Base-by-base conservation (phyloP, 2,113 vertebrate genomes). In the Tragelaphus imberbis region DNA sequence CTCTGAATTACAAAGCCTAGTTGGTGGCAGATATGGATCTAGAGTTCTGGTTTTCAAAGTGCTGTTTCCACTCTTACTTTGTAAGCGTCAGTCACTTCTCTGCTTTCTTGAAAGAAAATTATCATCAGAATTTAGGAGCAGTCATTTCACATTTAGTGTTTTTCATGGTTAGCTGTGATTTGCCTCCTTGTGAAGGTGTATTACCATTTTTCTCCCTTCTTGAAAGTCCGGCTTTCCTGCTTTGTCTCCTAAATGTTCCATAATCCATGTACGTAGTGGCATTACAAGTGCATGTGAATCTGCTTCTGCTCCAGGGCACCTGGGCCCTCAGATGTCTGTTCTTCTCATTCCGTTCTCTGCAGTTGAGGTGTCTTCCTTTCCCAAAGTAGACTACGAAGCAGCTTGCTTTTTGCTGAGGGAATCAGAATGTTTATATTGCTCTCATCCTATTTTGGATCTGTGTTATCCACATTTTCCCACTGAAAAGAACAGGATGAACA, bases 381-480 rank as follows among this genome's bases (percentile, higher is more conserved):
- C 88, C 77, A 97, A 91, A 91, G 94, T 59, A 80, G 82, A 97
- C 92, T 92, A 94, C 15, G 17, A 92, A 94, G 91, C 61, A 97
- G 85, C 68, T 94, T 95, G 79, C 36, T 84, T 88, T 92, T 44
- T 88, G n/a, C 85, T 56, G 25, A 63, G 33, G 55, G 56, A 96
- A 58, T 97, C 75, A 58, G 61, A 97, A 84, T 94, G 51, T 97
- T 94, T 95, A 88, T 58, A 40, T 97, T 96, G 94, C 56, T 96
- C 44, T 94, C 33, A 44, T 75, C 63, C 68, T 96, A 5, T 84
- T 94, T 96, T 95, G 71, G 86, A 80, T 97, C 63, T 95, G 3
- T 96, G 75, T 95, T 97, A 85, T 8, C 87, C 55, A 92, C 7
- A 93, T 97, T 96, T 97, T 97, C 61, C 97, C 79, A 93, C 44